phyloP scores from a whole-genome alignment of 2,113 vertebrate species.

The Manacus vitellinus region DNA sequence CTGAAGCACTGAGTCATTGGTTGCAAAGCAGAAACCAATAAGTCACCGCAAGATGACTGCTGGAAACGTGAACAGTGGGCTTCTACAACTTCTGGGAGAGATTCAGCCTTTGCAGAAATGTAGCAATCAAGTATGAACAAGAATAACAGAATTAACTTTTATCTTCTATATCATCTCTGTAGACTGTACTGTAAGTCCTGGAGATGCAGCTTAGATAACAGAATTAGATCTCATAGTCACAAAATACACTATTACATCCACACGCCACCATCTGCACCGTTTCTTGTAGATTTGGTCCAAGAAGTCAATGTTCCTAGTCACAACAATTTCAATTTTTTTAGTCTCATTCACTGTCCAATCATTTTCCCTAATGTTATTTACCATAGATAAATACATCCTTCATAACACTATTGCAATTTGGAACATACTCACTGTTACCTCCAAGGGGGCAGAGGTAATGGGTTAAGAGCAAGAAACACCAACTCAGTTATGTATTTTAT shows the following conservation, averaged over 20 bases:
- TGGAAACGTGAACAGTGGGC: not conserved
- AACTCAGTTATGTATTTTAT: not conserved
- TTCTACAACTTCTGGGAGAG: not conserved
- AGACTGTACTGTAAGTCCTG: not conserved
- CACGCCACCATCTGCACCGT: not conserved
- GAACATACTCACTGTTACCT: not conserved
- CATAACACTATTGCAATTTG: not conserved
- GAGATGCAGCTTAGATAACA: not conserved
- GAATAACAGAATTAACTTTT: not conserved
- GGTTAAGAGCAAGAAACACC: not conserved
- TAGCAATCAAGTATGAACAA: not conserved
- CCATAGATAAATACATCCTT: not conserved
- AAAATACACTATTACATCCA: not conserved
- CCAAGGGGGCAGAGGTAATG: not conserved
- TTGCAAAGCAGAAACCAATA: not conserved
- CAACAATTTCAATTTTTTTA: not conserved
- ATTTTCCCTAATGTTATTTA: not conserved
- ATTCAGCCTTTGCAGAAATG: fast-evolving
- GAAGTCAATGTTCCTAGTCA: not conserved
- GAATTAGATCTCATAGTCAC: not conserved
- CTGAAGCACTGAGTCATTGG: not conserved
- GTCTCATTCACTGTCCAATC: not conserved
- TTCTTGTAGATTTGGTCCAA: not conserved
- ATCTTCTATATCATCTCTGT: not conserved
- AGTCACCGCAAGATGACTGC: fast-evolving